phyloP scores from a whole-genome alignment of 2,888 invertebrate species.

The Clitarchus hookeri region DNA sequence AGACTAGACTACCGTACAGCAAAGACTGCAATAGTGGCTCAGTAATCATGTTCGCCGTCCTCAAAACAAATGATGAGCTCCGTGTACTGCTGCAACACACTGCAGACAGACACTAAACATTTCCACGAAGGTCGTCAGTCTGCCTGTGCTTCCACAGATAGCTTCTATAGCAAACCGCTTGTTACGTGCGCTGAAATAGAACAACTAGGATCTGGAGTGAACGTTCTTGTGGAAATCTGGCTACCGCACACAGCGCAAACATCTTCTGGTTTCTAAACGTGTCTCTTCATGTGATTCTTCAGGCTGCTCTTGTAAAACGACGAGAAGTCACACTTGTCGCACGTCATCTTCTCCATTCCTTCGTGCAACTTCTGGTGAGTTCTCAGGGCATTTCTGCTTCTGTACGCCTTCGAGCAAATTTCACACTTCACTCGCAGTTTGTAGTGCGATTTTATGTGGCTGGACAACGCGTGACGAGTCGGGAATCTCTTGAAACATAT shows the following conservation, averaged over 20 bases:
- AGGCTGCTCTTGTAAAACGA: not conserved
- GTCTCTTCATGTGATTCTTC: constrained; percentile 12
- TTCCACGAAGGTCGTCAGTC: not conserved
- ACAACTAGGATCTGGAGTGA: not conserved
- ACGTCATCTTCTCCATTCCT: constrained; percentile 42
- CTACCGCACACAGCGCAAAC: constrained; percentile 33
- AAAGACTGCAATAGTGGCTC: too few relatives aligned
- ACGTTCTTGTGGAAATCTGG: not conserved
- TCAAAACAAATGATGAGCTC: too few relatives aligned
- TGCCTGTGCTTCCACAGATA: not conserved
- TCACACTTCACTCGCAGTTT: constrained; percentile 49
- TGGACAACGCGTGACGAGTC: not conserved
- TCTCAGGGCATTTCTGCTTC: constrained; percentile 44
- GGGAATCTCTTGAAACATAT: not conserved
- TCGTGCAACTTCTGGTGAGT: not conserved
- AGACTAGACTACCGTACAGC: too few relatives aligned
- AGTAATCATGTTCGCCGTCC: too few relatives aligned
- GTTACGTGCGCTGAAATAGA: not conserved
- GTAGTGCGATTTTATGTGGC: not conserved
- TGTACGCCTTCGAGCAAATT: constrained; percentile 48
- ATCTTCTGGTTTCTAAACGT: not conserved
- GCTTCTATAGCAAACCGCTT: not conserved
- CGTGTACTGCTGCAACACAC: too few relatives aligned
- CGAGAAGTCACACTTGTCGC: constrained; percentile 48
- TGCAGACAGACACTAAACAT: not conserved